These are phyloP conservation scores for Napeogenes sylphis DNA, from an alignment of 2,888 invertebrate genomes.

Conservation along the genomic window DNA sequence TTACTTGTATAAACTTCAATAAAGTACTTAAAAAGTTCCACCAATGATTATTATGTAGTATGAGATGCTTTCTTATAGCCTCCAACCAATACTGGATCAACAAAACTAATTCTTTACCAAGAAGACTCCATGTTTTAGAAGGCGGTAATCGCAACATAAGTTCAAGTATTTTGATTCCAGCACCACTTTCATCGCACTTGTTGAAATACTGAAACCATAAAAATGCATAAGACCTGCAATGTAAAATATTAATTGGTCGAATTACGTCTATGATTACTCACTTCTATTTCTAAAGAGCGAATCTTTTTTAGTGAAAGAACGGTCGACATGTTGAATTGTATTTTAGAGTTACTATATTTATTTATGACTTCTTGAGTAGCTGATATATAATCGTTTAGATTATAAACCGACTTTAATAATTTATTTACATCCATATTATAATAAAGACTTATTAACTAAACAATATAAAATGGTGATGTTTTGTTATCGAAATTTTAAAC, in stretches of 20 bases:
- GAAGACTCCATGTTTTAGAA: constrained; percentile 53
- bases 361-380: constrained; percentile 43
- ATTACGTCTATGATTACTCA: constrained; percentile 31
- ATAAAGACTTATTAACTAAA: background rate
- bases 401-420: constrained; percentile 43
- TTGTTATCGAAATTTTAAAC: constrained; percentile 6
- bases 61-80: constrained; percentile 51
- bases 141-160: constrained; percentile 46
- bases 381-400: constrained; percentile 48
- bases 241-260: too few relatives aligned
- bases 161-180: constrained; percentile 50
- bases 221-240: background rate
- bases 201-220: constrained; percentile 52
- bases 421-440: constrained; percentile 51
- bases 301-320: constrained; percentile 54
- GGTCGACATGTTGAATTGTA: constrained; percentile 51
- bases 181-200: constrained; percentile 55
- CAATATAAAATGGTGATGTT: background rate
- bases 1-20: constrained; percentile 53
- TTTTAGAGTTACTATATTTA: constrained; percentile 39
- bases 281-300: constrained; percentile 57
- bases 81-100: constrained; percentile 60
- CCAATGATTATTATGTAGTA: constrained; percentile 49
- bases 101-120: constrained; percentile 50
- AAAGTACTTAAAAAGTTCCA: constrained; percentile 55